Evolutionary conservation across 92 coral and sea anemone species (phyloP).

Genomic region (Epizoanthus illoricatus): DNA sequence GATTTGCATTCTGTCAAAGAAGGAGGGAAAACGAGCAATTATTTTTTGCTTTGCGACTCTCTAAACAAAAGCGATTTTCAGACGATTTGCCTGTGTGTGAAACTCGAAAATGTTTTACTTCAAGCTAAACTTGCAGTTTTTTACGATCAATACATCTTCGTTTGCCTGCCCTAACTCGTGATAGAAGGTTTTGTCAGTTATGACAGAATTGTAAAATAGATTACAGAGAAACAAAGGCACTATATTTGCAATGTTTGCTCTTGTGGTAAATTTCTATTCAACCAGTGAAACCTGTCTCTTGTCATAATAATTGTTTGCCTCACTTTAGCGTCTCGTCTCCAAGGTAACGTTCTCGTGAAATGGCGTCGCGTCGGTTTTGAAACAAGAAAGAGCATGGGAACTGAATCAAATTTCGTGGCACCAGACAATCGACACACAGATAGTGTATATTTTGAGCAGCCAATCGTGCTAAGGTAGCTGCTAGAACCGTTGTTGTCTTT

Average conservation of each 20-base stretch:
- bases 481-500: not conserved
- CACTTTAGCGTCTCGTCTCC: slow-evolving; percentile 72
- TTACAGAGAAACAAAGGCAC: slow-evolving; percentile 34
- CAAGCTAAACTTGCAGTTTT: too few species aligned
- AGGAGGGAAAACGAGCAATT: not conserved
- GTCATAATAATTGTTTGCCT: slow-evolving; percentile 36
- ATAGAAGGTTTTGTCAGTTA: slow-evolving; percentile 2
- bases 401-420: slow-evolving; percentile 11
- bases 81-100: not conserved
- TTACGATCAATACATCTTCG: not conserved
- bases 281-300: slow-evolving; percentile 9
- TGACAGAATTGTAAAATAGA: slow-evolving; percentile 37
- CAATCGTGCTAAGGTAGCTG: slow-evolving; percentile 27
- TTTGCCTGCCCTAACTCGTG: slow-evolving; percentile 20
- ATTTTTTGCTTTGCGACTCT: not conserved
- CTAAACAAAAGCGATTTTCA: not conserved
- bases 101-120: too few species aligned
- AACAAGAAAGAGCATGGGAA: slow-evolving; percentile 55
- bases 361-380: slow-evolving; percentile 96
- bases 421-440: slow-evolving; percentile 5
- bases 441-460: slow-evolving; percentile 53
- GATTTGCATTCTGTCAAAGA: slow-evolving; percentile 13
- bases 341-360: slow-evolving; percentile 70
- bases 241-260: slow-evolving; percentile 47
- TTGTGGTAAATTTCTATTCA: slow-evolving; percentile 31